Evolutionary conservation across 2,797 vertebrate species (phyloP).

Genomic region (Smutsia temminckii): DNA sequence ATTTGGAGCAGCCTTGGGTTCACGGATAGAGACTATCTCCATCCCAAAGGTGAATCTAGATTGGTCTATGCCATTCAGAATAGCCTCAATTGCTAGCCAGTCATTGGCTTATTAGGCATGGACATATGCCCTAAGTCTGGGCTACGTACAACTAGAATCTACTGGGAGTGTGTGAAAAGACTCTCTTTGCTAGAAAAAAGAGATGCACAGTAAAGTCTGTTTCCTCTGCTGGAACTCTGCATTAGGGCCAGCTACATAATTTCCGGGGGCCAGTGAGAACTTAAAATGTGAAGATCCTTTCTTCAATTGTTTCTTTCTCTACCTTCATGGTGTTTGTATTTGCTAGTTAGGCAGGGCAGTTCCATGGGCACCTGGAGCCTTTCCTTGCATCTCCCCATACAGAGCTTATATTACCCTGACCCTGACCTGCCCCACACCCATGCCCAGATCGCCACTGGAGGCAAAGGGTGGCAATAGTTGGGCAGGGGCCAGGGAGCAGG

Average conservation of each 20-base stretch:
- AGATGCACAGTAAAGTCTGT: not conserved
- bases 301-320: not conserved
- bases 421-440: not conserved
- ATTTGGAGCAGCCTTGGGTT: not conserved
- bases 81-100: not conserved
- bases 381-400: not conserved
- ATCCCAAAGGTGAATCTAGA: not conserved
- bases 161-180: not conserved
- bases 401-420: not conserved
- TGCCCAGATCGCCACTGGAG: rapidly evolving
- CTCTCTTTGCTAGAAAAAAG: not conserved
- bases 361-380: not conserved
- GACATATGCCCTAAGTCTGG: not conserved
- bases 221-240: not conserved
- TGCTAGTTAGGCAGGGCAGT: not conserved
- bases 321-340: not conserved
- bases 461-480: not conserved
- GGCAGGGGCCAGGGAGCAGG: not conserved
- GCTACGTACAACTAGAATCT: not conserved
- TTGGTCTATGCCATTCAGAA: not conserved
- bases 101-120: not conserved
- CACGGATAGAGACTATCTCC: not conserved
- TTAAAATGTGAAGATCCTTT: not conserved
- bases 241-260: not conserved
- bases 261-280: not conserved